These are phyloP conservation scores for Endotricha flammealis DNA, from an alignment of 2,888 invertebrate genomes.

Conservation along the genomic window DNA sequence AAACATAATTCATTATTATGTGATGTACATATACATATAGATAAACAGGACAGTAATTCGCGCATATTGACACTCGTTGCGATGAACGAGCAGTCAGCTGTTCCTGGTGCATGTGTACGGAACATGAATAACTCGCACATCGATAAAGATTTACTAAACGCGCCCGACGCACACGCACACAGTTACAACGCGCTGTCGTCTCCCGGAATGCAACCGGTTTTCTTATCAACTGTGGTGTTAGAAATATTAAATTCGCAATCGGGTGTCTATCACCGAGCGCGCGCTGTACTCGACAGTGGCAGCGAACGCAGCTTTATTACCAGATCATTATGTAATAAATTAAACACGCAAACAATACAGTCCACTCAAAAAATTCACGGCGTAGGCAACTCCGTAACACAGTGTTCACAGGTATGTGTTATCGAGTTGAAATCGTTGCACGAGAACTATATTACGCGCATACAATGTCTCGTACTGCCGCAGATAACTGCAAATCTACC, in stretches of 20 bases:
- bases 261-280: not conserved
- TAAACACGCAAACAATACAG: conserved; percentile 8
- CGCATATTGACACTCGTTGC: not conserved
- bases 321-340: conserved; percentile 7
- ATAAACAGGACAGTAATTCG: not conserved
- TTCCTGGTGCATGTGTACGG: not conserved
- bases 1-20: conserved; percentile 14
- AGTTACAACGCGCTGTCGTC: not conserved
- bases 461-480: conserved; percentile 8
- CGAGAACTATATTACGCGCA: conserved; percentile 4
- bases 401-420: conserved; percentile 8
- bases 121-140: not conserved
- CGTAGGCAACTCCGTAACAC: conserved; percentile 9
- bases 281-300: conserved; percentile 11
- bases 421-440: conserved; percentile 8
- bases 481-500: conserved; percentile 12
- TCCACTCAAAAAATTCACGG: conserved; percentile 10
- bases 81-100: not conserved
- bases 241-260: conserved; percentile 1
- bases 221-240: conserved; percentile 8
- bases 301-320: conserved; percentile 12
- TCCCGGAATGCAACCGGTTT: conserved; percentile 2
- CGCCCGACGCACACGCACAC: not conserved
- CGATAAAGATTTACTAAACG: not conserved
- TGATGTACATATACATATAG: too few species aligned